Conservation (phyloP, 1,140 invertebrate genomes). For the Microplitis mediator region DNA sequence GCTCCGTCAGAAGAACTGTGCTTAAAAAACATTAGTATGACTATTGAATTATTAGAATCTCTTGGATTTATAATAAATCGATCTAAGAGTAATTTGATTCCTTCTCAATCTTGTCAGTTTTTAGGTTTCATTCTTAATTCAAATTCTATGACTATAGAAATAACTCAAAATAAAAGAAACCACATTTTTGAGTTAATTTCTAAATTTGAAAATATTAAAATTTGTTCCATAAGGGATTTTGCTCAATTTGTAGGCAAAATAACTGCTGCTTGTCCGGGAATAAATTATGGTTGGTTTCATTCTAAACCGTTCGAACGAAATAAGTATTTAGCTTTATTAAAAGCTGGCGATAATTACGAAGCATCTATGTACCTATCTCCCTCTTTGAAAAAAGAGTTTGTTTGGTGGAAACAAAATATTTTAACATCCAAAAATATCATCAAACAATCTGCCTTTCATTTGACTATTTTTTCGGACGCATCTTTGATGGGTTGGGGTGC, state of each 20-base stretch:
- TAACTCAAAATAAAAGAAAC: too few species aligned
- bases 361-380: neutral
- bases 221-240: conserved; percentile 1
- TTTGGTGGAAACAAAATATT: conserved; percentile 1
- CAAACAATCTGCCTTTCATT: neutral
- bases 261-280: too few species aligned
- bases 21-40: neutral
- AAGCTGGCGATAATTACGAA: neutral
- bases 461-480: conserved; percentile 6
- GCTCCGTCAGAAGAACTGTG: neutral
- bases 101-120: too few species aligned
- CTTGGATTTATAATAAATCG: conserved; percentile 2
- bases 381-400: neutral
- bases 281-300: too few species aligned
- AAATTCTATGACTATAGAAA: too few species aligned
- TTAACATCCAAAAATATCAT: neutral
- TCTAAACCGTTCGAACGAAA: neutral
- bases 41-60: neutral
- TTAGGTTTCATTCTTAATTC: too few species aligned
- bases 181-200: neutral
- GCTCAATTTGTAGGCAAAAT: neutral
- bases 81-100: neutral
- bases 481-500: conserved; percentile 8
- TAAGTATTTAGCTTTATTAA: conserved; percentile 3
- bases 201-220: neutral